Evolutionary conservation across 2,113 vertebrate genomes (phyloP), one percentile per base, ranked within the genome.

Genomic region (Gobio gobio): DNA sequence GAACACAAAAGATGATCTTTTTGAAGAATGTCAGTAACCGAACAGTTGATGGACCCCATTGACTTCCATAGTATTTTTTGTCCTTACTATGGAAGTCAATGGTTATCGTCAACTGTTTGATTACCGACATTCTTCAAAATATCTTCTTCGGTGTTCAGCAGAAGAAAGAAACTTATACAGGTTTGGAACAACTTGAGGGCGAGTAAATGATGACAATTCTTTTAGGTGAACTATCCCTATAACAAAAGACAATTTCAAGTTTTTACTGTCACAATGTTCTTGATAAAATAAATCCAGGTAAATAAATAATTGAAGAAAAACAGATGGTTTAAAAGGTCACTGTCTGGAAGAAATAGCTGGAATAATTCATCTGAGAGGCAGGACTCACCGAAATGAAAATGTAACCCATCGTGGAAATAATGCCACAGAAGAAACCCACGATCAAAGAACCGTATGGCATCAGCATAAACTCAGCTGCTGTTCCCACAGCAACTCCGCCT

Each of bases 401-500:
- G 68, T 96, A 99, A 13, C 98, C 98, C 81, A 98, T 87, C 0
- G 97, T 99, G 70, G 97, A 98, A 85, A 99, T 51, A 7, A 96
- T 87, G 43, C 98, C 98, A 24, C 96, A 97, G 92, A 93, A 90
- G 91, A 97, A 97, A 2, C 98, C 98, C 0, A 99, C 95, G 0
- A 99, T 97, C 78, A 99, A 94, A 89, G 97, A 93, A 4, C 97
- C 98, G 0, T 99, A 99, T 0, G 97, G 96, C 87, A 93, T 96
- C 90, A 99, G 93, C 96, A 98, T 97, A 94, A 99, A 97, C 93
- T 99, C 97, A 0, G 97, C 97, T 0, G 97, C 95, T 0, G 98
- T 98, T 87, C 98, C 98, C 86, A 98, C 96, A 0, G 97, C 98
- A 84, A 99, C 98, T 0, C 98, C 98, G 0, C 98, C 98, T 0